phyloP scores from a whole-genome alignment of 2,113 vertebrate genomes.

The Hyaena hyaena region DNA sequence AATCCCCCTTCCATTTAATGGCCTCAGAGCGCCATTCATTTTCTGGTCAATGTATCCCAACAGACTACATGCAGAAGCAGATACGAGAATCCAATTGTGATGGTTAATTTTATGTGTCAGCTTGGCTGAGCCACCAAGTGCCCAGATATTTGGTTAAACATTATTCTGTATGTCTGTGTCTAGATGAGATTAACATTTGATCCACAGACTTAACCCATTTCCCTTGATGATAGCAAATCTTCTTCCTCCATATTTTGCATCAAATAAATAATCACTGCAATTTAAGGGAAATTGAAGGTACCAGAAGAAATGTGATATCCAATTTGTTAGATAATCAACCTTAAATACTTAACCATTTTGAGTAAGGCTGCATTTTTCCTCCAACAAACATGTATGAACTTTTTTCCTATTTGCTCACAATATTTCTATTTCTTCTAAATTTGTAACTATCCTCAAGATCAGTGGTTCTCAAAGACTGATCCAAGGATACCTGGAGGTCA shows the following conservation, averaged over 20 bases:
- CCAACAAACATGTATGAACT: neutral
- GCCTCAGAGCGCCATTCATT: neutral
- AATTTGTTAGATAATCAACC: neutral
- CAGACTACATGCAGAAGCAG: no score
- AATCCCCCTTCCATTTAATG: neutral
- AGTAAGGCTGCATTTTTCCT: neutral
- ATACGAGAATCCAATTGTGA: no score
- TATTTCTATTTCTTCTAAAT: conserved; percentile 4
- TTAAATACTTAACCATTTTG: conserved; percentile 12
- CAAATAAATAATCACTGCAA: neutral
- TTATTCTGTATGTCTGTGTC: no score
- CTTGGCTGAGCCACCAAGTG: no score
- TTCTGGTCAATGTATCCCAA: neutral
- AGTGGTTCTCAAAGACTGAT: neutral
- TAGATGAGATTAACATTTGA: no score
- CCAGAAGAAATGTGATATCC: neutral
- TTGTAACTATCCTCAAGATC: conserved; percentile 14
- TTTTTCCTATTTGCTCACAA: neutral
- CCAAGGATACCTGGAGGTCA: neutral
- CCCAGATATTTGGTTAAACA: no score
- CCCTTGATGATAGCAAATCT: neutral
- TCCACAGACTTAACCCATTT: neutral
- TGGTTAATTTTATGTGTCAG: no score
- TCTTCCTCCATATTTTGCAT: neutral
- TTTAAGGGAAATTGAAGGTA: neutral